Evolutionary conservation across 1,140 invertebrate species (phyloP).

Genomic region (Rhizoglyphus robini): DNA sequence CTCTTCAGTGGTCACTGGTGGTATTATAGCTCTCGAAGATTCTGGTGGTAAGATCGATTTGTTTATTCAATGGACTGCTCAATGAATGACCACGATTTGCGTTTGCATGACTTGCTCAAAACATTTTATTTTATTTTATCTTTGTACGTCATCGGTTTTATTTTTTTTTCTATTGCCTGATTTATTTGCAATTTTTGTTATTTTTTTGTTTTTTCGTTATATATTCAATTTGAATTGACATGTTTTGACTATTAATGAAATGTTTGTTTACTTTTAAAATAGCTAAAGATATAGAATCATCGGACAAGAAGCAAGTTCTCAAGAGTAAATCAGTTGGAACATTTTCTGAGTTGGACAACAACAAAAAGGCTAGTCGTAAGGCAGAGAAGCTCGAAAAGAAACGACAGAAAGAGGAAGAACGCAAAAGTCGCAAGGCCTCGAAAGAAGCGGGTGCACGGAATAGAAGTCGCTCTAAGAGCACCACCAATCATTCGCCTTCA

Average conservation of each 20-base stretch:
- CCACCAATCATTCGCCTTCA: not conserved
- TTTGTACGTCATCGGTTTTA: not conserved
- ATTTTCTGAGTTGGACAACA: slow-evolving; percentile 22
- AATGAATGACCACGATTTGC: not conserved
- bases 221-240: slow-evolving; percentile 24
- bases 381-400: slow-evolving; percentile 61
- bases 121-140: not conserved
- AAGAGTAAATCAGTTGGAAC: slow-evolving; percentile 18
- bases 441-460: slow-evolving; percentile 49
- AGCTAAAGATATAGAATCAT: slow-evolving; percentile 29
- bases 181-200: not conserved
- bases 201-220: slow-evolving; percentile 8
- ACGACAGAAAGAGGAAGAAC: slow-evolving; percentile 49
- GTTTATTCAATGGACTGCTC: no score
- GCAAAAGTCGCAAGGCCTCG: slow-evolving; percentile 45
- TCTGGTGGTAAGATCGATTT: not conserved
- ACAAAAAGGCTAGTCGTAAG: slow-evolving; percentile 54
- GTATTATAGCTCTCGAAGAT: not conserved
- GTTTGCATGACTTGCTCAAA: not conserved
- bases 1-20: not conserved
- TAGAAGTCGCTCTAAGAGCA: slow-evolving; percentile 4
- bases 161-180: not conserved
- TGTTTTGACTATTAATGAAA: slow-evolving; percentile 17
- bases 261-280: slow-evolving; percentile 27
- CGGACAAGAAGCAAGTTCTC: slow-evolving; percentile 17